These are phyloP conservation scores for Malurus melanocephalus DNA, from an alignment of 2,113 vertebrate species.

Conservation along the genomic window DNA sequence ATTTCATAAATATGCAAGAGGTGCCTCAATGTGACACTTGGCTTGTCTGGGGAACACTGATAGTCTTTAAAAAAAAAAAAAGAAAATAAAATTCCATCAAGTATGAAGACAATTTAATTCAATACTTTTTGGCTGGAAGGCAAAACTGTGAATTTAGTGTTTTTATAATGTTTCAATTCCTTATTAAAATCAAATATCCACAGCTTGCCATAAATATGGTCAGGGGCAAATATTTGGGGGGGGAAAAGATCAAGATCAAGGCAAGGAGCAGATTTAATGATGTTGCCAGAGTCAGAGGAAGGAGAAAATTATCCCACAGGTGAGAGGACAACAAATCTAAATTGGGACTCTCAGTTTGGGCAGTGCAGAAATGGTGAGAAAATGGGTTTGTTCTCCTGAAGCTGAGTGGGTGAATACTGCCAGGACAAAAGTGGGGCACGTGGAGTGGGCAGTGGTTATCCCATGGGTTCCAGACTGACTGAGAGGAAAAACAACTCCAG, in stretches of 20 bases:
- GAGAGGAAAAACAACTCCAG: background rate
- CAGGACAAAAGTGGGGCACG: background rate
- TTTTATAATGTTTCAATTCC: background rate
- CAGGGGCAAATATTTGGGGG: background rate
- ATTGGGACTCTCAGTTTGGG: background rate
- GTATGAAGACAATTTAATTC: background rate
- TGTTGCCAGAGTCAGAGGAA: background rate
- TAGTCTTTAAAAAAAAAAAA: background rate
- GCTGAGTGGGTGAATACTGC: background rate
- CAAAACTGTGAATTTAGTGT: background rate
- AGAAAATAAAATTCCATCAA: constrained; percentile 8
- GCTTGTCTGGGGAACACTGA: constrained; percentile 33
- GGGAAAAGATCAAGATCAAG: background rate
- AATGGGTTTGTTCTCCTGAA: background rate
- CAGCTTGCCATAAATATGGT: background rate
- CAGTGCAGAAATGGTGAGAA: background rate
- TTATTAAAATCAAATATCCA: background rate
- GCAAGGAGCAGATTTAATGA: background rate
- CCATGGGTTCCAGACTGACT: background rate
- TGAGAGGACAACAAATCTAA: background rate
- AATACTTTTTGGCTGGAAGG: background rate
- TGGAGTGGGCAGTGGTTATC: too few species aligned
- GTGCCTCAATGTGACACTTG: constrained; percentile 47
- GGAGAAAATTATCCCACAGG: background rate
- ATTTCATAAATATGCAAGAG: constrained; percentile 44